These are phyloP conservation scores for Chionis minor DNA, from an alignment of 2,113 vertebrate species.

Conservation along the genomic window DNA sequence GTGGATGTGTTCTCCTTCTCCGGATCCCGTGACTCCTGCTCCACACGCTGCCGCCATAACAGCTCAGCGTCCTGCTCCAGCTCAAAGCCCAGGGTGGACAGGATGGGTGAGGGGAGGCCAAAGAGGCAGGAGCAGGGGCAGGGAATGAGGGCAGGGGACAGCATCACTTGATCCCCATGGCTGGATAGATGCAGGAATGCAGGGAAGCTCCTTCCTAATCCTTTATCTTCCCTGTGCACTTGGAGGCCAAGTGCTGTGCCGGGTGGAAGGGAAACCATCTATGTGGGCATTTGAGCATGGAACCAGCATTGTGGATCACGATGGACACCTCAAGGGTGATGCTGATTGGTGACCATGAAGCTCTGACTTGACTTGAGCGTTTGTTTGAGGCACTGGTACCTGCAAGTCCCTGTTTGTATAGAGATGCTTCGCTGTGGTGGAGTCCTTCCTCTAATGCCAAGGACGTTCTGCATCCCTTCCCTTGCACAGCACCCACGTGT, in stretches of 20 bases:
- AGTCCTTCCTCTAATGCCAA: background rate
- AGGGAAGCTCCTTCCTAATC: background rate
- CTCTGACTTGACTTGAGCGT: background rate
- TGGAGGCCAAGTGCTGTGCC: accelerated
- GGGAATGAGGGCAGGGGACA: background rate
- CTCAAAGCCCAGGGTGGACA: background rate
- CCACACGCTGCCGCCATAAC: accelerated
- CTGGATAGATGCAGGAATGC: background rate
- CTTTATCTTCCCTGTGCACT: background rate
- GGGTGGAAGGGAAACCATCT: background rate
- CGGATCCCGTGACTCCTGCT: background rate
- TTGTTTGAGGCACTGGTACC: background rate
- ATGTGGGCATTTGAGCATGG: background rate
- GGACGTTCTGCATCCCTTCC: background rate
- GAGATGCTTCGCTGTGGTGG: background rate
- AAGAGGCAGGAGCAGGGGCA: accelerated
- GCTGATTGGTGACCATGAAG: background rate
- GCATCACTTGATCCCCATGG: accelerated
- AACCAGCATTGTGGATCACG: background rate
- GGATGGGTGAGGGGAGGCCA: background rate
- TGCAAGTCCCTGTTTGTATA: background rate
- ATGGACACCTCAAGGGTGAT: background rate
- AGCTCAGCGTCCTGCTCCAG: background rate
- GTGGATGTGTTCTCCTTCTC: background rate
- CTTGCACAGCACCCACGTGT: accelerated